Conservation (phyloP, 2,113 vertebrate species). For the Pachycephala philippinensis region DNA sequence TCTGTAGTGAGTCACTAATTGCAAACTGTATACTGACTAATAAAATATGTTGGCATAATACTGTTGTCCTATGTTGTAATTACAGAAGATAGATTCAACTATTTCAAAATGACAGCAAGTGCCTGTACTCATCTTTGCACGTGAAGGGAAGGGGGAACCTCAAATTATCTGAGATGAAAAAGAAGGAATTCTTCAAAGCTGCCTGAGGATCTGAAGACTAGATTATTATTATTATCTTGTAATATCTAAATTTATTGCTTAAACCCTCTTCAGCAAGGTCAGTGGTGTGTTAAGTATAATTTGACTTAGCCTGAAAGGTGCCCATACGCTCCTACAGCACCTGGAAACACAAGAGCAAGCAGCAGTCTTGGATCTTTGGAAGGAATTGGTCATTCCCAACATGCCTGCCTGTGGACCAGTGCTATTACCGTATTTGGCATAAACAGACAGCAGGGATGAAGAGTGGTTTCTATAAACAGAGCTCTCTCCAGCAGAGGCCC, state of each 20-base stretch:
- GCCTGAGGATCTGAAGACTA: not conserved
- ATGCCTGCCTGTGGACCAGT: not conserved
- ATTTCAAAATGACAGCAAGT: constrained; percentile 18
- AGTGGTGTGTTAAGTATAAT: not conserved
- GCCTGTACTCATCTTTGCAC: not conserved
- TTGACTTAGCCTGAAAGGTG: not conserved
- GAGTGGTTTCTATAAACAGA: not conserved
- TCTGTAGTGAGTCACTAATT: constrained; percentile 62
- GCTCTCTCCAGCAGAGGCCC: not conserved
- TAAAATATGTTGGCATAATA: constrained; percentile 61
- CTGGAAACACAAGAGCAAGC: not conserved
- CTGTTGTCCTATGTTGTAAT: constrained; percentile 40
- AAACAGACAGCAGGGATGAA: not conserved
- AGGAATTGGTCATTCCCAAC: not conserved
- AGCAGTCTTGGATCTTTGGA: not conserved
- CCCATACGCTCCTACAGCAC: not conserved
- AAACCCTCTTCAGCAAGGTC: not conserved
- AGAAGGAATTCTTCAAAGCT: not conserved
- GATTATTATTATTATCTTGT: not conserved
- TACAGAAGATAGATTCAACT: constrained; percentile 27
- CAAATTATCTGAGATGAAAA: not conserved
- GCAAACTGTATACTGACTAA: constrained; percentile 40
- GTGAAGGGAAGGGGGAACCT: not conserved
- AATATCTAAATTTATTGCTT: not conserved
- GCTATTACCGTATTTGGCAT: constrained; percentile 20